Base-by-base conservation (phyloP, 1,140 invertebrate genomes). In the Macrotrachela quadricornifera region DNA sequence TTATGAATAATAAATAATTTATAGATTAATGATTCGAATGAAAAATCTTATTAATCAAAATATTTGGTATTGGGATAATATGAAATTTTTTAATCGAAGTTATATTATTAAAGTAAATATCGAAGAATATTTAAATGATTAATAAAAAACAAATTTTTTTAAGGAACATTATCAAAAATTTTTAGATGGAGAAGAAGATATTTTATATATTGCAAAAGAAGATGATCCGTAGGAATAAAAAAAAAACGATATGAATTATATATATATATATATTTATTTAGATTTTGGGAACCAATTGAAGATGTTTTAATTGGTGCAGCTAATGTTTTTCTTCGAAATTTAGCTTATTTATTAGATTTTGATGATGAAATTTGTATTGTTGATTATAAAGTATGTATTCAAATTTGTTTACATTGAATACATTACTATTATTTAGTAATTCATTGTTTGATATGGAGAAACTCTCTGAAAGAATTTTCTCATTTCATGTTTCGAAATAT, bases 21-120 rank as follows among this genome's bases (percentile, higher is more conserved):
- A 11, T 54, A 71, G 69, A 54, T 67, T 70, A 14, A 70, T 68
- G 66, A 64, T 71, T 39, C 66, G 68, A 57, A 68, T 71, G 67
- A 70, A 63, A 49, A 64, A 70, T 54, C 54, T 71, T 17, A 51
- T 68, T 41, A 71, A 65, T 57, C 61, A 61, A 6, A 69, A 70
- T 53, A 63, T 62, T 9, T 71, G 68, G 68, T 52, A 70, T 13
- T 70, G 68, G 69, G 67, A 70, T 47, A 58, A 63, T 55, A 67
- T 64, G 12, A 69, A 70, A 52, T 70, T 71, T 50, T 66, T 69
- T 57, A 70, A 70, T 59, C 59, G 69, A 47, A 57, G 66, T 50
- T 71, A 65, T 56, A 53, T 71, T 1, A 70, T 70, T 55, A 67
- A 70, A 64, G 68, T 69, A 49, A 57, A 8, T 30, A 8, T 30